These are phyloP conservation scores for Grus americana DNA, from an alignment of 2,113 vertebrate species.

Conservation along the genomic window DNA sequence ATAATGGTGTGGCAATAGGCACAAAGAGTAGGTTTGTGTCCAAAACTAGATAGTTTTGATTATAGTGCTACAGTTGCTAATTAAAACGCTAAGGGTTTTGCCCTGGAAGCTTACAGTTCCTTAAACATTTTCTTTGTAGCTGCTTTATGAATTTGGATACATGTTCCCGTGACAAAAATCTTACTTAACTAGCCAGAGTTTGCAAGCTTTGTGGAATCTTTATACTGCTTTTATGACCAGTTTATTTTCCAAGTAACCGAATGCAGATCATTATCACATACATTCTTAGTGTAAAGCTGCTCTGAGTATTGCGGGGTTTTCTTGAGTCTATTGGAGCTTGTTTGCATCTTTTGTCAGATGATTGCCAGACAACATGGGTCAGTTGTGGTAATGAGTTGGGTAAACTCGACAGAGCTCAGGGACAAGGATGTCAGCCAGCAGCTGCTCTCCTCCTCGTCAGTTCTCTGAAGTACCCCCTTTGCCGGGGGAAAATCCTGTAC, in stretches of 20 bases:
- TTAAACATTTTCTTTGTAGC: not conserved
- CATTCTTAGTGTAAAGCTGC: not conserved
- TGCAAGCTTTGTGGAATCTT: not conserved
- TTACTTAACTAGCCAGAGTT: not conserved
- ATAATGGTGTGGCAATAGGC: not conserved
- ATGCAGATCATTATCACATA: not conserved
- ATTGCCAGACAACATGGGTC: not conserved
- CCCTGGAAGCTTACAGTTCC: not conserved
- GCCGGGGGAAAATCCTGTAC: not conserved
- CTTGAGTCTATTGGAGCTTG: not conserved
- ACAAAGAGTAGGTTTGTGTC: not conserved
- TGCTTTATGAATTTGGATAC: not conserved
- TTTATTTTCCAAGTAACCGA: not conserved
- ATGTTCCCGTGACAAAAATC: not conserved
- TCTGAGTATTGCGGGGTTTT: not conserved
- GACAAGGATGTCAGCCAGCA: not conserved
- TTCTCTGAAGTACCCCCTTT: not conserved
- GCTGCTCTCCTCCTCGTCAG: not conserved
- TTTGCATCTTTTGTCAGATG: not conserved
- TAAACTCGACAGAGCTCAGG: not conserved
- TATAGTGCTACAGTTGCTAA: not conserved
- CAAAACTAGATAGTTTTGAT: not conserved
- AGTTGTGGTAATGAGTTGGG: not conserved
- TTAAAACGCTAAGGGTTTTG: not conserved
- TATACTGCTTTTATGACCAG: not conserved